Evolutionary conservation across 2,888 invertebrate species (phyloP), one percentile per base, ranked within the genome.

Genomic region (Isotomurus palustris): DNA sequence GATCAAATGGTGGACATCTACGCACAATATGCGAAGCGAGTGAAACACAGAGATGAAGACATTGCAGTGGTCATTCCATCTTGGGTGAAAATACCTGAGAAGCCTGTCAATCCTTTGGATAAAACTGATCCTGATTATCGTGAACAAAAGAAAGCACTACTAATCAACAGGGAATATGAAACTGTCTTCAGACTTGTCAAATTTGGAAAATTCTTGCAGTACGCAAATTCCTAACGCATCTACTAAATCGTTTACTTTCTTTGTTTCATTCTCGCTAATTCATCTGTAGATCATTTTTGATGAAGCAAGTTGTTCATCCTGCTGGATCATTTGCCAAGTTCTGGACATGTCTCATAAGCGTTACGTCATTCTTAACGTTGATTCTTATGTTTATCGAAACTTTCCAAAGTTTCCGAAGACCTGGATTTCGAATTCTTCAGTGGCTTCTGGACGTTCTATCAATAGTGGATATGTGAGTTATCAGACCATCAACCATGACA

Each of bases 261-360:
- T n/a, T n/a, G n/a, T n/a, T 40, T 27, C 47, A 28, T 27, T 40
- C 40, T 17, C 32, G 32, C 8, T 22, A 6, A 40, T 40, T 40
- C 24, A 41, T 41, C 19, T 52, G 6, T 17, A 67, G 68, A 29
- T 43, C 38, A n/a, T 51, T 69, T 17, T 36, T 70, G 8, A 55
- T 70, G 45, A 47, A 56, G 1, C 51, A 51, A 44, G 53, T 59
- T 2, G 41, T 70, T 38, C 67, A 70, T 49, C 70, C 70, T 8
- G 67, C 52, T 2, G 70, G 70, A 10, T 27, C 38, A 4, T 70
- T 70, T 60, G 64, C 70, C 1, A 55, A 60, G 35, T 32, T 53
- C 21, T 70, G 68, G 68, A 61, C 55, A 28, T 58, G 59, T 17
- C 1, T 62, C 3, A 62, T 62, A 40, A 65, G 63, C 21, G 21